Conservation (phyloP, 2,113 vertebrate species). For the Neogobius melanostomus region DNA sequence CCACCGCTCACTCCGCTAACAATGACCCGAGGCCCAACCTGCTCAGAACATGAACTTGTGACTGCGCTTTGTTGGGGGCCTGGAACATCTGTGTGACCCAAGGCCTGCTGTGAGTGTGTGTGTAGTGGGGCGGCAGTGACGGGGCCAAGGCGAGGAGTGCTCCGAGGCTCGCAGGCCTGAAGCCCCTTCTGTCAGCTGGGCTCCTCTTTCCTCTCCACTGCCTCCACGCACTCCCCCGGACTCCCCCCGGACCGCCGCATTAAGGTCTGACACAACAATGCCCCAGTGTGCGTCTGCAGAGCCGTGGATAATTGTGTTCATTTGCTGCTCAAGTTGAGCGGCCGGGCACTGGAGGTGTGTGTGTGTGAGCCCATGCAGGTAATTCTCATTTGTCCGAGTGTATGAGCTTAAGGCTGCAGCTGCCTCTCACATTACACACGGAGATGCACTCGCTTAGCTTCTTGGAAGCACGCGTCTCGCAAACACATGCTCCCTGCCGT, state of each 20-base stretch:
- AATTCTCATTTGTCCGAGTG: constrained; percentile 56
- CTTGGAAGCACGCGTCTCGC: constrained; percentile 47
- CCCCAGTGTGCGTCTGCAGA: constrained; percentile 71
- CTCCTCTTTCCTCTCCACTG: constrained; percentile 68
- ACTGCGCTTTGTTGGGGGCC: constrained; percentile 69
- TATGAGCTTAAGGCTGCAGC: constrained; percentile 54
- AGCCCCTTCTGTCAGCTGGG: constrained; percentile 78
- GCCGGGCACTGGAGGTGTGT: constrained; percentile 56
- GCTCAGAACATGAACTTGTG: constrained; percentile 75
- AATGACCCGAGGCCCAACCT: constrained; percentile 74
- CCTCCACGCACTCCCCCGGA: constrained; percentile 54
- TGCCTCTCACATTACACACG: constrained; percentile 65
- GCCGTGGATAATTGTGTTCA: constrained; percentile 75
- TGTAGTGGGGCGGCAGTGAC: constrained; percentile 44
- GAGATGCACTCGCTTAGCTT: constrained; percentile 63
- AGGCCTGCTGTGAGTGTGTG: constrained; percentile 48
- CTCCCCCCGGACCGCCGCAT: constrained; percentile 66
- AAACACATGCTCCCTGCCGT: constrained; percentile 53
- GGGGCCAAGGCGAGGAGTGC: constrained; percentile 71
- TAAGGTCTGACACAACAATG: constrained; percentile 76
- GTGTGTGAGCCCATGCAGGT: constrained; percentile 70
- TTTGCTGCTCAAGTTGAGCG: constrained; percentile 76
- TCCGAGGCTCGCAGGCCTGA: constrained; percentile 70
- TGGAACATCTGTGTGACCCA: constrained; percentile 74
- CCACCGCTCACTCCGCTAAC: constrained; percentile 53